These are phyloP conservation scores for Coelopa frigida DNA, from an alignment of 1,140 invertebrate species.

Conservation along the genomic window DNA sequence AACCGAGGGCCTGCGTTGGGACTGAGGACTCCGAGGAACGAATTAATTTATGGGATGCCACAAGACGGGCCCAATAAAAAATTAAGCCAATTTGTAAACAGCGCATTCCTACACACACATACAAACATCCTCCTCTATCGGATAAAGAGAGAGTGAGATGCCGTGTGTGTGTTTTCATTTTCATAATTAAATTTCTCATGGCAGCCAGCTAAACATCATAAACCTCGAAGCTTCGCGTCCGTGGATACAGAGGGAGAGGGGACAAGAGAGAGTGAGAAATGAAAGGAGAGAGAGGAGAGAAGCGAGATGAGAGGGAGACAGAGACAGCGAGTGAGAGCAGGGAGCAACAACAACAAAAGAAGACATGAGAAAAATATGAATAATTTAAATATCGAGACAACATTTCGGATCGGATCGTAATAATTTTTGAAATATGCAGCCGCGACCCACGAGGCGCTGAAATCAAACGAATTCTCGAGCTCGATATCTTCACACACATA, in stretches of 20 bases:
- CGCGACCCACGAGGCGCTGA: conserved; percentile 24
- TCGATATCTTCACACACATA: conserved; percentile 19
- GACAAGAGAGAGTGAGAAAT: neutral
- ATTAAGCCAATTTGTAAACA: neutral
- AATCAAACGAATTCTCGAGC: conserved; percentile 45
- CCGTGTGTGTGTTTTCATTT: neutral
- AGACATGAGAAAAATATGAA: conserved; percentile 16
- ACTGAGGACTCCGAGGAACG: neutral
- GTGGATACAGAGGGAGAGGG: conserved; percentile 1
- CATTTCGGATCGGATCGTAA: conserved; percentile 46
- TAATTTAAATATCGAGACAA: conserved; percentile 45
- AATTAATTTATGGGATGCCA: neutral
- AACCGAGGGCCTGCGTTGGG: neutral
- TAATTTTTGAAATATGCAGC: conserved; percentile 46
- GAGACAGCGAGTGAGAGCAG: neutral
- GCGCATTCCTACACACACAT: neutral
- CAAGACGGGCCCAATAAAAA: neutral
- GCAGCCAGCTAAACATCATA: conserved; percentile 7
- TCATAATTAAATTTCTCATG: conserved; percentile 20
- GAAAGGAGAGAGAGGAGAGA: conserved; percentile 5
- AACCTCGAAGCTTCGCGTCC: neutral
- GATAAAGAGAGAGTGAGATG: neutral
- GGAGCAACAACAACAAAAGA: conserved; percentile 3
- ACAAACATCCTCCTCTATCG: neutral
- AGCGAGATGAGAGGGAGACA: conserved; percentile 1